Evolutionary conservation across 2,113 vertebrate species (phyloP), one percentile per base, ranked within the genome.

Genomic region (Pseudorhombus dupliciocellatus): DNA sequence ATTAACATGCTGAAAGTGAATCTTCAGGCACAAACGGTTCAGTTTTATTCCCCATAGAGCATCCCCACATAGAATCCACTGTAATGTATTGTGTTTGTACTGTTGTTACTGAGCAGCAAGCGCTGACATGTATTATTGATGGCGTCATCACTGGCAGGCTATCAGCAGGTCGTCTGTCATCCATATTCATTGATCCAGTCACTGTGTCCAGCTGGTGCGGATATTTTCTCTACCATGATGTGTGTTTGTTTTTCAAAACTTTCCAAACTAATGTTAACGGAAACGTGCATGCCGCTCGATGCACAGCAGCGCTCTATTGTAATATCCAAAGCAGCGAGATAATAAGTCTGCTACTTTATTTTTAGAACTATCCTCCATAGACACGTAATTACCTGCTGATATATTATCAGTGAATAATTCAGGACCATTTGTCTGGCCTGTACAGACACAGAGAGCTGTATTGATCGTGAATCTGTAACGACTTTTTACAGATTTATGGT

Each of bases 361-460:
- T 81, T 81, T 75, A 85, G 79, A 65, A n/a, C 48, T 73, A 30
- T 77, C 48, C 26, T 78, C 57, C 63, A 37, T 26, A 44, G 75
- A 78, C 85, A 82, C 73, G 21, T 85, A 88, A 91, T 91, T 90
- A 87, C 71, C 61, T 73, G 55, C 75, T 87, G 80, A 84, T 86
- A 56, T 70, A 72, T 87, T 73, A 80, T 77, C 56, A 59, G 42
- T 90, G 73, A 89, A 89, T 92, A 87, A 90, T 89, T 88, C 78
- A 86, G 67, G 22, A 30, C 50, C 57, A 2, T 79, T 81, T 84
- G 56, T 83, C 84, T 81, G 64, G 37, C 40, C 66, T 75, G 64
- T n/a, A 37, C 74, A 73, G 84, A 78, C 75, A 70, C 31, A 66
- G 60, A 70, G 58, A 62, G 48, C 28, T 78, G 34, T 12, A 84